Evolutionary conservation across 1,140 invertebrate genomes (phyloP).

Genomic region (Anoplophora glabripennis): DNA sequence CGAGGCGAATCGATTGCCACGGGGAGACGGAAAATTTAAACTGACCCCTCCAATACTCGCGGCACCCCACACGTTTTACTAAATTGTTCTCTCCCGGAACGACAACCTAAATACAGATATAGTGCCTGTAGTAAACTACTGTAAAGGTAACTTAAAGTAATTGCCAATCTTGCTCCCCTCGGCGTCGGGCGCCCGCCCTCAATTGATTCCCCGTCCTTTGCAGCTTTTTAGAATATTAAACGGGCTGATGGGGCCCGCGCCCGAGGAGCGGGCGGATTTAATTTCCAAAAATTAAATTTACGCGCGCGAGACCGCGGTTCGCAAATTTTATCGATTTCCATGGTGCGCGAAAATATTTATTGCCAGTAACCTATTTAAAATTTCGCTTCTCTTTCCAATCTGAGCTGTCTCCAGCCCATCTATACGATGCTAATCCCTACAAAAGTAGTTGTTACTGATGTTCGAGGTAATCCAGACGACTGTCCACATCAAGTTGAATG

Average conservation of each 20-base stretch:
- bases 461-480: too few species aligned
- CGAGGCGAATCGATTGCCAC: neutral
- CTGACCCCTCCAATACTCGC: constrained; percentile 4
- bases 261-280: neutral
- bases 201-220: constrained; percentile 20
- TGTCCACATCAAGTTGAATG: too few species aligned
- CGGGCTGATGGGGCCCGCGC: neutral
- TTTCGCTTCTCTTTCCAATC: too few species aligned
- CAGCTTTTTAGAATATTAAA: constrained; percentile 16
- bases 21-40: constrained; percentile 4
- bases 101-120: constrained; percentile 27
- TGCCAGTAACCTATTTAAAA: too few species aligned
- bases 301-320: too few species aligned
- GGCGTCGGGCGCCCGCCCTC: constrained; percentile 10
- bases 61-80: constrained; percentile 1
- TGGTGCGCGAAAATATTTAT: too few species aligned
- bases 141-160: constrained; percentile 28
- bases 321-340: too few species aligned
- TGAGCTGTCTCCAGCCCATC: too few species aligned
- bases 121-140: constrained; percentile 19
- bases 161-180: constrained; percentile 27
- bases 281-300: neutral
- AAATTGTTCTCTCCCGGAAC: constrained; percentile 13
- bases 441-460: too few species aligned
- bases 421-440: too few species aligned